Evolutionary conservation across 1,140 invertebrate genomes (phyloP), one percentile per base, ranked within the genome.

Genomic region (Musca domestica): DNA sequence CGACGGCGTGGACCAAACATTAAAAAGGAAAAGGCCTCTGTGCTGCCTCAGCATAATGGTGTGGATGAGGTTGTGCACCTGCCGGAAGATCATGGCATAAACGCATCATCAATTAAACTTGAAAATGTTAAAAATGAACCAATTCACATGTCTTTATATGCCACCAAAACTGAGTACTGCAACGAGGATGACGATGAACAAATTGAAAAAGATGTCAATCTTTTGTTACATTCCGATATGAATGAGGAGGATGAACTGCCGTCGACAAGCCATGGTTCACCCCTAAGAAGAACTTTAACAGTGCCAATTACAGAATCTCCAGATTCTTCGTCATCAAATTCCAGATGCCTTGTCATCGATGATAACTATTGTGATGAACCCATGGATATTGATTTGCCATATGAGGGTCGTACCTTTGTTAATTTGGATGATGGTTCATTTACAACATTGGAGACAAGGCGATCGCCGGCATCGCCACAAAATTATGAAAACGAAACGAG

Each of bases 351-450:
- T 7, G 34, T 41, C 10, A 41, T 41, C 10, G 17, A 17, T 23
- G 61, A 68, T 20, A 52, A 46, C 20, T 61, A 61, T 61, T 64
- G 27, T 51, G 14, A 63, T 46, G 22, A 46, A 27, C 27, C 46
- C 23, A 61, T n/a, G 54, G 58, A 49, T 15, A 22, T 25, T 20
- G 15, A 61, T 64, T 12, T 17, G 49, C 34, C 34, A 41, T 47
- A 46, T 69, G 67, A 69, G 25, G 19, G 14, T 20, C 27, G 63
- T 12, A 65, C 67, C n/a, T 56, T 69, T 61, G 64, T 69, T 34
- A 65, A 69, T 51, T 51, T 69, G 20, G 68, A 66, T 63, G 27
- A 66, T 63, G 68, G 68, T 12, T 58, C 64, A 23, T 64, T 69
- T 2, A 68, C 54, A 49, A 66, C 46, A 17, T 56, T 58, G 51